Evolutionary conservation across 2,888 invertebrate genomes (phyloP), one percentile per base, ranked within the genome.

Genomic region (Pollenia griseotomentosa): DNA sequence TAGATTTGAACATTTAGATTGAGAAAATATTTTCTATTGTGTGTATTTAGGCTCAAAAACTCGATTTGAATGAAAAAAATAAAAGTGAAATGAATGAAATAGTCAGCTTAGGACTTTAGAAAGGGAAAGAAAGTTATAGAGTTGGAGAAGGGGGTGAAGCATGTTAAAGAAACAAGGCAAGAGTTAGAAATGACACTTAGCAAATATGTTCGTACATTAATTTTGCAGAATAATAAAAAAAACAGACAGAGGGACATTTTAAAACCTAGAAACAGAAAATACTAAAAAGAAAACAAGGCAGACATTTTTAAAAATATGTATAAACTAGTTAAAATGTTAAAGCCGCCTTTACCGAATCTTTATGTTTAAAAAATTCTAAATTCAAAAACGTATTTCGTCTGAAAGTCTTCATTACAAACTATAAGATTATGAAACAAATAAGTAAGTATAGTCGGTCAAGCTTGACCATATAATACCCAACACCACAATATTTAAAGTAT

Each of bases 1-100:
- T 87, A 78, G 87, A 87, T 84, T 81, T 81, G 44, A 78, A 87
- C 77, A 87, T 84, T 81, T 73, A 84, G 87, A 87, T 87, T 84
- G 81, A 79, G 40, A 85, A 66, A 59, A 71, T 71, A 40, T 53
- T 55, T 80, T 75, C 55, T 78, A 40, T 33, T 81, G 57, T 74
- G 68, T 86, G 66, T 81, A 65, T 86, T 83, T 83, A 78, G 83
- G 83, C 75, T 77, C 44, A 66, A 81, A 23, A 81, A 74, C 66
- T 82, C 44, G 68, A 14, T 75, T 75, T 75, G 66, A 66, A 82
- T 82, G 42, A 61, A 82, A 33, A 33, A 23, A 23, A 23, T 23
- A 33, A 33, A 82, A 75, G 82, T 82, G 82, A 75, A 82, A 68
- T 77, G 70, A 40, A 83, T 57, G 33, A 33, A 33, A 66, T 70